Evolutionary conservation across 1,140 invertebrate genomes (phyloP).

Genomic region (Drosophila suzukii): DNA sequence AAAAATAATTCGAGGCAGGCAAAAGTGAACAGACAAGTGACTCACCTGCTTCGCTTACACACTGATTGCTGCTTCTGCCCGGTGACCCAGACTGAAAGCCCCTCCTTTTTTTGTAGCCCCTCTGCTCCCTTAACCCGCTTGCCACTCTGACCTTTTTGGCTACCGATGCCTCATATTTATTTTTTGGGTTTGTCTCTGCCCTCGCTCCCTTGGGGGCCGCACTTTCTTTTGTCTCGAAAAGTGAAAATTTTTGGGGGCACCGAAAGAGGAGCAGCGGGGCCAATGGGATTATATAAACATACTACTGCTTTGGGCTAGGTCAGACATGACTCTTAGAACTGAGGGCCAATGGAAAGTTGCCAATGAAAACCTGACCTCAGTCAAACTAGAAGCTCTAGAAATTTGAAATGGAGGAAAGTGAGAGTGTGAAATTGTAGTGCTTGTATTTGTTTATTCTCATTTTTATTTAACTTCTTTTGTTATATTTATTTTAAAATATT

Average conservation of each 20-base stretch:
- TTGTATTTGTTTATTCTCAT: not conserved
- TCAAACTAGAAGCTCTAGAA: not conserved
- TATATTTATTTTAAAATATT: not conserved
- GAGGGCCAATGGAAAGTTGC: constrained; percentile 36
- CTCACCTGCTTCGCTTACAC: constrained; percentile 17
- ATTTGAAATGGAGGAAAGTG: not conserved
- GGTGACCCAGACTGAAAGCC: constrained; percentile 32
- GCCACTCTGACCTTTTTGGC: constrained; percentile 39
- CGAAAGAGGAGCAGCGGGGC: not conserved
- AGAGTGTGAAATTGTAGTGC: not conserved
- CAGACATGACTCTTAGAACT: constrained; percentile 10
- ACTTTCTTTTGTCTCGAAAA: constrained; percentile 51
- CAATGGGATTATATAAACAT: constrained; percentile 33
- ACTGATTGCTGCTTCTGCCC: constrained; percentile 16
- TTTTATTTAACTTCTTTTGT: not conserved
- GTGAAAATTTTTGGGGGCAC: constrained; percentile 28
- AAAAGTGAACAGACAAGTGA: constrained; percentile 38
- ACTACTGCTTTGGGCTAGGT: constrained; percentile 19
- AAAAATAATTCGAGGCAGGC: constrained; percentile 50
- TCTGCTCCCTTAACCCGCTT: not conserved
- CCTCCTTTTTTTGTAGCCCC: not conserved
- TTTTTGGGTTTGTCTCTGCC: not conserved
- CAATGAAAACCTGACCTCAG: constrained; percentile 42
- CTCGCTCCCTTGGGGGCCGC: not conserved
- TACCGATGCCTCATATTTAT: constrained; percentile 4